phyloP scores from a whole-genome alignment of 2,888 invertebrate genomes.

The Lymantria monacha region DNA sequence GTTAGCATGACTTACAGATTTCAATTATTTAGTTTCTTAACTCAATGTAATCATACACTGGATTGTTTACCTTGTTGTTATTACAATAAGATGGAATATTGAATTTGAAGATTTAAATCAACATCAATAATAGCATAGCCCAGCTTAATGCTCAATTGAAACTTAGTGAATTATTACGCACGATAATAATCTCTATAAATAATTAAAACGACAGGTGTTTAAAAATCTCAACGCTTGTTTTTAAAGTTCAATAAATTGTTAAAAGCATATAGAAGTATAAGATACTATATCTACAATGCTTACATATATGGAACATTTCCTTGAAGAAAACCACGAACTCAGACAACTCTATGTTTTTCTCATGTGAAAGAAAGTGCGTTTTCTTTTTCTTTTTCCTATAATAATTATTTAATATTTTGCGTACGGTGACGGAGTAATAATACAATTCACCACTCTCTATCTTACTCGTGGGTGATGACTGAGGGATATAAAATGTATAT shows the following conservation, averaged over 20 bases:
- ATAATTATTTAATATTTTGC: no score
- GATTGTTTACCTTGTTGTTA: background rate
- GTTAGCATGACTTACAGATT: slow-evolving; percentile 35
- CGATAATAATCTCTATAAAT: slow-evolving; percentile 79
- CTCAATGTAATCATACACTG: background rate
- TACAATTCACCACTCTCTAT: no score
- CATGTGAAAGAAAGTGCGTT: no score
- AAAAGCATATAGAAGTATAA: background rate
- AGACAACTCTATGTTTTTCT: no score
- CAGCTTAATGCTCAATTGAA: slow-evolving; percentile 57
- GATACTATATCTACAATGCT: no score
- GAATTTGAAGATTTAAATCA: slow-evolving; percentile 15
- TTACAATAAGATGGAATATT: background rate
- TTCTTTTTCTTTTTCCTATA: no score
- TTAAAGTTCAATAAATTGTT: slow-evolving; percentile 3
- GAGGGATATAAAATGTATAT: no score
- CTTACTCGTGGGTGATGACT: no score
- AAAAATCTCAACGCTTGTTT: slow-evolving; percentile 35
- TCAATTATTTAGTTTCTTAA: slow-evolving; percentile 25
- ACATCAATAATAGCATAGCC: slow-evolving; percentile 28
- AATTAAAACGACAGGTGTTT: slow-evolving; percentile 47
- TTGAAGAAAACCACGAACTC: no score
- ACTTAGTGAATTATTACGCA: slow-evolving; percentile 77
- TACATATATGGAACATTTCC: no score
- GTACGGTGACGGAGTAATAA: no score